phyloP scores from a whole-genome alignment of 2,113 vertebrate species.

The Corythoichthys intestinalis region DNA sequence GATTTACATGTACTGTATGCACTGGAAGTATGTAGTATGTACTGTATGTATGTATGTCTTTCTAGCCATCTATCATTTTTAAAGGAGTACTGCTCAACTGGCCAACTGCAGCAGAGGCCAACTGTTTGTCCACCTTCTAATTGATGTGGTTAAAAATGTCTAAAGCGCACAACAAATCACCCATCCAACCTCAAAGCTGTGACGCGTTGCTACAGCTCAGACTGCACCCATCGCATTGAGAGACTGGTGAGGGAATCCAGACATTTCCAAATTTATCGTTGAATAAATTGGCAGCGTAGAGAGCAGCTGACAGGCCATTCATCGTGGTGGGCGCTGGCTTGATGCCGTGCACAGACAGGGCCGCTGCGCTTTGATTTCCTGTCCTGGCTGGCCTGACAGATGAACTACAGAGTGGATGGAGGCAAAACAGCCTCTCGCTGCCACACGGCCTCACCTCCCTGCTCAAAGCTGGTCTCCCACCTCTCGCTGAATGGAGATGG shows the following conservation, averaged over 20 bases:
- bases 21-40: no score
- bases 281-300: slow-evolving; percentile 68
- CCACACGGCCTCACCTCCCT: slow-evolving; percentile 46
- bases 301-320: slow-evolving; percentile 68
- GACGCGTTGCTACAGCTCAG: slow-evolving; percentile 21
- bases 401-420: slow-evolving; percentile 60
- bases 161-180: not conserved
- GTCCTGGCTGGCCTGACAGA: slow-evolving; percentile 66
- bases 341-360: slow-evolving; percentile 54
- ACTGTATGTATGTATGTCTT: no score
- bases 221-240: slow-evolving; percentile 41
- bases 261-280: slow-evolving; percentile 73
- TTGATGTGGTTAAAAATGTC: slow-evolving; percentile 20
- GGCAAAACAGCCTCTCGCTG: slow-evolving; percentile 53
- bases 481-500: not conserved
- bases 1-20: no score
- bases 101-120: slow-evolving; percentile 18
- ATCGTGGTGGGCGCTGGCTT: slow-evolving; percentile 56
- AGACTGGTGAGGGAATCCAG: slow-evolving; percentile 55
- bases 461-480: slow-evolving; percentile 17
- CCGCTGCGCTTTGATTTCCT: slow-evolving; percentile 75
- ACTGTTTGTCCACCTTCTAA: slow-evolving; percentile 5
- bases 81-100: slow-evolving; percentile 12
- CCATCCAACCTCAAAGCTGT: slow-evolving; percentile 21
- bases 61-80: not conserved